Conservation (phyloP, 2,113 vertebrate genomes). For the Rhineura floridana region DNA sequence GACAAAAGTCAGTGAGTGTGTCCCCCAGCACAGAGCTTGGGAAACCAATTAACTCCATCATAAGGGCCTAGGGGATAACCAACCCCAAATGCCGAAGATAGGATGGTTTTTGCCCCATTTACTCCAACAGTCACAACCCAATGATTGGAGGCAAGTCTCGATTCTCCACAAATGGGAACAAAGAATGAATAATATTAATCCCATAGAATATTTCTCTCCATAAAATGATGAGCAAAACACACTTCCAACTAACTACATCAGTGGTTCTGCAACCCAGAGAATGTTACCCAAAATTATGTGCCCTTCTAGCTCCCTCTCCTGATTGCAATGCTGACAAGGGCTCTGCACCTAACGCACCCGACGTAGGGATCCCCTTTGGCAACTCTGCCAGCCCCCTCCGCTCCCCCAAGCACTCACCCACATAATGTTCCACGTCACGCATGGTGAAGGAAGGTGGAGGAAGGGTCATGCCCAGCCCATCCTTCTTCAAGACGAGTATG, state of each 20-base stretch:
- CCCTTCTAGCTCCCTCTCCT: background rate
- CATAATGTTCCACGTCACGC: conserved; percentile 87
- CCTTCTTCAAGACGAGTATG: conserved; percentile 88
- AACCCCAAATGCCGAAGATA: background rate
- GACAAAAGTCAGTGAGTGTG: background rate
- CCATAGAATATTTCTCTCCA: background rate
- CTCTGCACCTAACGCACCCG: background rate
- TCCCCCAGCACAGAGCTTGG: background rate
- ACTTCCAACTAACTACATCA: background rate
- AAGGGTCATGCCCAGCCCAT: conserved; percentile 92
- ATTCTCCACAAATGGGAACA: too few relatives aligned
- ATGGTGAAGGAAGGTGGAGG: conserved; percentile 87
- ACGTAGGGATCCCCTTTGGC: background rate
- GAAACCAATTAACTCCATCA: background rate
- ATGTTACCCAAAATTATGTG: too few relatives aligned
- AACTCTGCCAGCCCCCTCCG: background rate
- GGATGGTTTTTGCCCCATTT: background rate
- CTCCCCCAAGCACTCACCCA: conserved; percentile 78
- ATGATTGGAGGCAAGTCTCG: too few relatives aligned
- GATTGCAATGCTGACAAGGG: too few relatives aligned
- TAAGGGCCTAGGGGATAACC: background rate
- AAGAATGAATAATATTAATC: background rate
- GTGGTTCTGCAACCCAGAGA: background rate
- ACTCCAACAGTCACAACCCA: background rate
- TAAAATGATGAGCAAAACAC: background rate